Base-by-base conservation (phyloP, 2,888 invertebrate species). In the Apamea sordens region DNA sequence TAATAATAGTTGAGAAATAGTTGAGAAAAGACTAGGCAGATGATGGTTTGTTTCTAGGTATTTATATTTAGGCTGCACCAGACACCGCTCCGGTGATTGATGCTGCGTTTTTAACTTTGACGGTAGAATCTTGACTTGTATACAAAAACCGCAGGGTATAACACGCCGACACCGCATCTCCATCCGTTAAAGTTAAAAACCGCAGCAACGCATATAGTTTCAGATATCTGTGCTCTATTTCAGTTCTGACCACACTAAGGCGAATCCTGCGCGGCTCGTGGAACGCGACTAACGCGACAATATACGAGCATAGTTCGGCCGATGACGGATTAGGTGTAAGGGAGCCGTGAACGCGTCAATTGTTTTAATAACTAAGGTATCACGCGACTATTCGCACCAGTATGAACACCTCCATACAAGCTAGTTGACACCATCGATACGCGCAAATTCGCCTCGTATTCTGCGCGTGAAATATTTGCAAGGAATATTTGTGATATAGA, bases 211-310 rank as follows among this genome's bases (percentile, higher is more conserved):
- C 11, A 4, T 24, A 18, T 8, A 21, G 18, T 28, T 64, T 63
- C 10, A 36, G 6, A 47, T 32, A 21, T 47, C 2, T 10, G 24
- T 59, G 5, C 11, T n/a, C 11, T 21, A n/a, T 53, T 53, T 59
- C n/a, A n/a, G 59, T n/a, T 59, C 11, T 21, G 47, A 18, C 21
- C 1, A 47, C 28, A 28, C 21, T 13, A 21, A 28, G 1, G 28
- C 2, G 10, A 24, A 2, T 53, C 0, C 28, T 15, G 3, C 6
- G 6, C 2, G 0, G 6, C 0, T 24, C 15, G 7, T 8, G 15
- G 1, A 5, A 18, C 1, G 6, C 6, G 3, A 70, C 24, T 24
- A 24, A 2, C 0, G 53, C 21, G 21, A 53, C 21, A 7, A 8
- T 7, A 21, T 56, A 56, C 2, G 56, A 56, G 24, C 8, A 56